Evolutionary conservation across 2,797 vertebrate genomes (phyloP), one percentile per base, ranked within the genome.

Genomic region (Zenarchopterus dispar): DNA sequence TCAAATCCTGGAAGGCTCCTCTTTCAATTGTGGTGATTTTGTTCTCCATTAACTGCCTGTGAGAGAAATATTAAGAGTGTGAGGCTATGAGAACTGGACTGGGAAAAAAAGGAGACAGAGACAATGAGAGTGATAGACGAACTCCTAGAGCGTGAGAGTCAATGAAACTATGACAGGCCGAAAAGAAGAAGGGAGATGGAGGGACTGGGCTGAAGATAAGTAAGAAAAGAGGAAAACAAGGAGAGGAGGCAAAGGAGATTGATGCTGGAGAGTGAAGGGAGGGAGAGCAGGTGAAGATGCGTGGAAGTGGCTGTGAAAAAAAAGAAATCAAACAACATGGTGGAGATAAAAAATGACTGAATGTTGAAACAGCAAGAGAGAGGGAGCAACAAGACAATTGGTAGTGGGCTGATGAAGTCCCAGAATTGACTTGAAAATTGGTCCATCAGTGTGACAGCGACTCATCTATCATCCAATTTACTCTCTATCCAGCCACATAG

Each of bases 1-100:
- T 99, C 81, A 99, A 92, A 85, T 99, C 97, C 91, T 99, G 96
- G 91, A 99, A 99, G 47, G 97, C 95, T 85, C 97, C 97, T 89
- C 97, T 94, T 88, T 99, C 97, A 24, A 99, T 97, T 49, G 95
- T 83, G 41, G 93, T 97, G 86, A 99, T 97, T 89, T 96, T 98
- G 89, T 99, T 99, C 84, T 99, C 97, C 93, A 98, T 97, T 87
- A 99, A 92, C 89, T 98, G 97, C 69, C 97, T 99, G 88, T 44
- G 67, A 84, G 72, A 85, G 49, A 82, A 52, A 80, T 50, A 78
- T 53, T 56, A 50, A 68, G 44, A 73, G 56, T 50, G 67, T 73
- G 64, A 79, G 69, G 70, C 60, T 53, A 61, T 50, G 44, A 67
- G 44, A 28, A 68, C 11, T 42, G 31, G 59, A 62, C 45, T 18